A percentile compares a stretch with the other conserved stretches of the same genome.
phyloP scores from a whole-genome alignment of 2,113 vertebrate species.

The Pomatostomus ruficeps region DNA sequence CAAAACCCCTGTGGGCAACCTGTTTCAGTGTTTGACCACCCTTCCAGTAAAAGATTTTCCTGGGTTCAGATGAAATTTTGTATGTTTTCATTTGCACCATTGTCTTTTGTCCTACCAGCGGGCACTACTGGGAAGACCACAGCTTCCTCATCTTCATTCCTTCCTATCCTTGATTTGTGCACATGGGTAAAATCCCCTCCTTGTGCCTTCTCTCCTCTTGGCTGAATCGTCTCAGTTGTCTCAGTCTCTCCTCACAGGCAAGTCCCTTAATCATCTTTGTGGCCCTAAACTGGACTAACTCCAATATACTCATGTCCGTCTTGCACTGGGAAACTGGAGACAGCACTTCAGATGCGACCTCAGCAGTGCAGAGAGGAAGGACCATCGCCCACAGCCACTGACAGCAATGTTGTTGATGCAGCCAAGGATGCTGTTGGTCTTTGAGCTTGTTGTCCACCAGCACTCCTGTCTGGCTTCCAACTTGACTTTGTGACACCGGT shows the following conservation, averaged over 20 bases:
- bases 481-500: background rate
- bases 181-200: background rate
- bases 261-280: background rate
- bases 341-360: background rate
- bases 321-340: background rate
- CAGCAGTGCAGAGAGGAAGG: background rate
- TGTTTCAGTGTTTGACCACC: background rate
- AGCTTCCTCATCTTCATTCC: background rate
- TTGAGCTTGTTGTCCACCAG: background rate
- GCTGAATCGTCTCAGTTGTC: background rate
- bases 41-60: background rate
- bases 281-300: background rate
- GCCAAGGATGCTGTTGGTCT: background rate
- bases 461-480: background rate
- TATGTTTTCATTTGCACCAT: background rate
- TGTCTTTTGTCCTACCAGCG: background rate
- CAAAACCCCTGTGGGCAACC: background rate
- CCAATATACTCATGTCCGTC: background rate
- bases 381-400: background rate
- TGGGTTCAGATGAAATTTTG: background rate
- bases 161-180: background rate
- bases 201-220: background rate
- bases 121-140: background rate
- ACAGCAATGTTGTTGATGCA: background rate
- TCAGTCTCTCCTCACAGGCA: background rate